Conservation (phyloP, 2,797 vertebrate genomes). For the Alauda arvensis region DNA sequence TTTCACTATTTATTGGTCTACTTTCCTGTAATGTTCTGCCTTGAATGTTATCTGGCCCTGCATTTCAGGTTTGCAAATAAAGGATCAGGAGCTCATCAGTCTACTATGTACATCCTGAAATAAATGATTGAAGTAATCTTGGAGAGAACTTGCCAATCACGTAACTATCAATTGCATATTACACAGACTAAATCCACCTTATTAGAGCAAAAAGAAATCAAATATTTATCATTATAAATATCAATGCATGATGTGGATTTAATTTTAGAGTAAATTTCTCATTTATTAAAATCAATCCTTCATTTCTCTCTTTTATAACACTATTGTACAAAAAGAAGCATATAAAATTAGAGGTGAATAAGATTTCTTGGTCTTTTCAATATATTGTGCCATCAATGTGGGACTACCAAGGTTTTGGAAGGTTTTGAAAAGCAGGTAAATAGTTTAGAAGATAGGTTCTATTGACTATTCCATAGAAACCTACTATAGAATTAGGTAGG, state of each 20-base stretch:
- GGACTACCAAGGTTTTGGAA: neutral
- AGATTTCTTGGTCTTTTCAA: neutral
- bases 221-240: constrained; percentile 10
- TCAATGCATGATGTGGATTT: neutral
- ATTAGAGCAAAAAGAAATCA: neutral
- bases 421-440: neutral
- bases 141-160: neutral
- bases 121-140: neutral
- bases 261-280: neutral
- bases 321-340: neutral
- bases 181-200: neutral
- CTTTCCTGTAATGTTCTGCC: neutral
- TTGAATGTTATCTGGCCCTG: neutral
- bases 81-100: neutral
- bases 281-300: neutral
- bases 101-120: neutral
- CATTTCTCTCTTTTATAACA: neutral
- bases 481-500: neutral
- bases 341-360: neutral
- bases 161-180: neutral
- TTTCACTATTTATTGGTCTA: neutral
- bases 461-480: neutral
- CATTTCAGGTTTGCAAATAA: neutral
- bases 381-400: neutral
- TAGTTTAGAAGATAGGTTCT: neutral